phyloP scores from a whole-genome alignment of 2,113 vertebrate species.

The Pyxicephalus adspersus region DNA sequence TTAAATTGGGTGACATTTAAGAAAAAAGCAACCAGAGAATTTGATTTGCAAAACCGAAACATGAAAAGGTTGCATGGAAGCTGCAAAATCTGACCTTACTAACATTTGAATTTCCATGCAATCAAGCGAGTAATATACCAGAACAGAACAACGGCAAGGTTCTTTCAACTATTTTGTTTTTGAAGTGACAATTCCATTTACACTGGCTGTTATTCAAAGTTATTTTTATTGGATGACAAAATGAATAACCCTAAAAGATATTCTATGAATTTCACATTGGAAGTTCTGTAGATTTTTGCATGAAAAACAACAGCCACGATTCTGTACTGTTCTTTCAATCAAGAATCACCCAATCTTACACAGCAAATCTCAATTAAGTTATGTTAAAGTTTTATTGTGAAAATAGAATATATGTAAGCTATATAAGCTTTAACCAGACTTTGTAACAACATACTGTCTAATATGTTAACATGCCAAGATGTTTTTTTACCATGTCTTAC shows the following conservation, averaged over 20 bases:
- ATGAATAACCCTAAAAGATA: not conserved
- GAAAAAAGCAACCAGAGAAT: slow-evolving; percentile 37
- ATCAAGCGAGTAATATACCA: slow-evolving; percentile 47
- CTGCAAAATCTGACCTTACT: slow-evolving; percentile 45
- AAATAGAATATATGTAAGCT: too few species aligned
- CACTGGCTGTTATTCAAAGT: slow-evolving; percentile 20
- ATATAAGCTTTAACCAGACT: too few species aligned
- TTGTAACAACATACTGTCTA: too few species aligned
- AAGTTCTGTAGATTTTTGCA: not conserved
- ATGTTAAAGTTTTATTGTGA: too few species aligned
- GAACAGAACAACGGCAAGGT: slow-evolving; percentile 35
- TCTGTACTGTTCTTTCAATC: too few species aligned
- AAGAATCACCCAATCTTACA: too few species aligned
- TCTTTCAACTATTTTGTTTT: slow-evolving; percentile 49
- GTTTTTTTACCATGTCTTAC: too few species aligned
- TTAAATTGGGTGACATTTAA: slow-evolving; percentile 50
- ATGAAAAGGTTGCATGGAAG: slow-evolving; percentile 43
- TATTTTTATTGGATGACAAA: slow-evolving; percentile 12
- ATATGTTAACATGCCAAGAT: too few species aligned
- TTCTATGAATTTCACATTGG: not conserved
- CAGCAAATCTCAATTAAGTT: too few species aligned
- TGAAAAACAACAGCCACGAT: not conserved
- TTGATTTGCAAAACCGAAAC: slow-evolving; percentile 46
- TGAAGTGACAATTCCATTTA: slow-evolving; percentile 52
- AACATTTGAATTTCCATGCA: slow-evolving; percentile 53